phyloP scores from a whole-genome alignment of 2,113 vertebrate species.

The Irena cyanogastra region DNA sequence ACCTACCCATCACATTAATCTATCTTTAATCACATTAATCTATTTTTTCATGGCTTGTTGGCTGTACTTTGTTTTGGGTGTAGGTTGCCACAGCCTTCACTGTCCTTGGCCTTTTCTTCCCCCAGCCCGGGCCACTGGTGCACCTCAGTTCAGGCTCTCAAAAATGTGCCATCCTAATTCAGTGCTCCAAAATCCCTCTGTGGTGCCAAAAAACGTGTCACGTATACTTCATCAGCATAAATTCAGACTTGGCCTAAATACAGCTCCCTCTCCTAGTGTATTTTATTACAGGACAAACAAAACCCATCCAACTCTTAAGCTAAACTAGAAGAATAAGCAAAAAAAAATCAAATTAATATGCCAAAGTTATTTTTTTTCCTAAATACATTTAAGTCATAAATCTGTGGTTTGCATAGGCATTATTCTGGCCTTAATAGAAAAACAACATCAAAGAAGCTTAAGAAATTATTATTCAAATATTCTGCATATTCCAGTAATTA shows the following conservation, averaged over 20 bases:
- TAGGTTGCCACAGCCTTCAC: accelerated
- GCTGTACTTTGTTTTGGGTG: accelerated
- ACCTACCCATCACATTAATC: too few species aligned
- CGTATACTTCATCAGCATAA: too few species aligned
- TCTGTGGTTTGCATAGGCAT: not conserved
- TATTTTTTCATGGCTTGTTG: accelerated
- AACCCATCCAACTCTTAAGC: not conserved
- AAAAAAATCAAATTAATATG: not conserved
- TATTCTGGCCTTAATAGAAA: not conserved
- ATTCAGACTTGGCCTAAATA: not conserved
- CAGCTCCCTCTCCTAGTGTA: not conserved
- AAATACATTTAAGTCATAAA: not conserved
- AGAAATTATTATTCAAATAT: not conserved
- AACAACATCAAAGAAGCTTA: not conserved
- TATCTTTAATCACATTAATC: not conserved
- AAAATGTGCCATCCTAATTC: not conserved
- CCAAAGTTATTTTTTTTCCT: not conserved
- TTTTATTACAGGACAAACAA: not conserved
- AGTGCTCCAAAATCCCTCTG: not conserved
- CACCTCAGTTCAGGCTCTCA: not conserved
- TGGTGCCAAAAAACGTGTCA: accelerated
- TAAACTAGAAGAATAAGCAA: not conserved
- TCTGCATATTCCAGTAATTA: not conserved
- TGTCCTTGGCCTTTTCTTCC: not conserved
- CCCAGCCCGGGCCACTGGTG: accelerated